Conservation (phyloP, 2,113 vertebrate genomes). For the Sturnira hondurensis region DNA sequence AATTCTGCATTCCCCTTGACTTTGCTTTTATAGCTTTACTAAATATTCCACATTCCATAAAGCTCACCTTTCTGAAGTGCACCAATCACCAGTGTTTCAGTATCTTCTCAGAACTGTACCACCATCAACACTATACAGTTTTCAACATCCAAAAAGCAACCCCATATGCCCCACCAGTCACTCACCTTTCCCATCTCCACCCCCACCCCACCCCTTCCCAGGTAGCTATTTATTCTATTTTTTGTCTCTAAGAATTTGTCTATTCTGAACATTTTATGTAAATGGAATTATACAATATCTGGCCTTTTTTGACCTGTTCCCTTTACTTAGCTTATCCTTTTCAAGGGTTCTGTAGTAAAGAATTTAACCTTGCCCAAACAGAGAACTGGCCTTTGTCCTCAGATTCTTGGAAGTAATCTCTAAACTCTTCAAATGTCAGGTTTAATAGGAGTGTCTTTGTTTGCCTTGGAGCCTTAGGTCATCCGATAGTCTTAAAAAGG, state of each 20-base stretch:
- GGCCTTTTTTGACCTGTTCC: not conserved
- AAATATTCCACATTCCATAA: not conserved
- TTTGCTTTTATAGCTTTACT: conserved; percentile 5
- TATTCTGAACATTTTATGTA: not conserved
- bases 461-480: not conserved
- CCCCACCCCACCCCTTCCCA: not conserved
- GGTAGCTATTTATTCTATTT: not conserved
- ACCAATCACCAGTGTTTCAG: not conserved
- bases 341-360: not conserved
- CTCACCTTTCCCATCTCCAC: not conserved
- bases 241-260: not conserved
- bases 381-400: not conserved
- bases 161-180: not conserved
- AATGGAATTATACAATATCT: conserved; percentile 16
- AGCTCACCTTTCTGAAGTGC: not conserved
- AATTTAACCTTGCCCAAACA: conserved; percentile 11
- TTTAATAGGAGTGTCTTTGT: not conserved
- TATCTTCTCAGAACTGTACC: not conserved
- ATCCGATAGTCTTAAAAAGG: not conserved
- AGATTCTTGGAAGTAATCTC: not conserved
- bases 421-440: not conserved
- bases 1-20: not conserved
- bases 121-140: not conserved
- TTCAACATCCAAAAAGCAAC: not conserved
- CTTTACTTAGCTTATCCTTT: not conserved